phyloP scores from a whole-genome alignment of 2,797 vertebrate species.

The Pseudocheirus occidentalis region DNA sequence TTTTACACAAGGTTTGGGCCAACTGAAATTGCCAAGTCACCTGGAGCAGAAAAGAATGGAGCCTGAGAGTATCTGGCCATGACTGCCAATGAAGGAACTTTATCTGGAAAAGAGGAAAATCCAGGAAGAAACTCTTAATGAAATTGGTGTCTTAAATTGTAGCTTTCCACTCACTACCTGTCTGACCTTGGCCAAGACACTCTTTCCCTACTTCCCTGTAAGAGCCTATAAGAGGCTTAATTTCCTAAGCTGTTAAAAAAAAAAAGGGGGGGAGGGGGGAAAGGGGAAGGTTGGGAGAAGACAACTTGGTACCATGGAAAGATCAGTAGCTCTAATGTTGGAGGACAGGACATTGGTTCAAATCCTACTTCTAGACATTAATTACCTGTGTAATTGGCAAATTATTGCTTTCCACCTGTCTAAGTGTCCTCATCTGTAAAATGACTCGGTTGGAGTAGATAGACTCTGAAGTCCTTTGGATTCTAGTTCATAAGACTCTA shows the following conservation, averaged over 20 bases:
- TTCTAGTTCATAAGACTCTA: not conserved
- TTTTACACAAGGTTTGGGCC: not conserved
- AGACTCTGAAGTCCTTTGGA: not conserved
- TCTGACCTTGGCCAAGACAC: not conserved
- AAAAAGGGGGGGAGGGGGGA: not conserved
- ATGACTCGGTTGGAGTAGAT: not conserved
- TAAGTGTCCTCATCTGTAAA: not conserved
- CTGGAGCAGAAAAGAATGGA: not conserved
- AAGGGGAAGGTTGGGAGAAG: not conserved
- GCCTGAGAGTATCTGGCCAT: not conserved
- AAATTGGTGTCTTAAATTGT: not conserved
- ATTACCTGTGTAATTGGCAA: not conserved
- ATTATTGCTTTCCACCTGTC: not conserved
- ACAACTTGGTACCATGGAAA: not conserved
- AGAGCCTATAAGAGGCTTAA: not conserved
- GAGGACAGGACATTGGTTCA: not conserved
- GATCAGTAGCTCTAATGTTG: not conserved
- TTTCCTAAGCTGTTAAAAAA: not conserved
- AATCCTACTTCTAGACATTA: not conserved
- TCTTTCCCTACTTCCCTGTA: not conserved
- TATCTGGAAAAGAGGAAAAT: not conserved
- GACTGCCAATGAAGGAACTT: not conserved
- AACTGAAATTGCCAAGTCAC: not conserved
- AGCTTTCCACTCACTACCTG: not conserved
- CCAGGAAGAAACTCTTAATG: not conserved